Evolutionary conservation across 2,797 vertebrate genomes (phyloP).

Genomic region (Dallia pectoralis): DNA sequence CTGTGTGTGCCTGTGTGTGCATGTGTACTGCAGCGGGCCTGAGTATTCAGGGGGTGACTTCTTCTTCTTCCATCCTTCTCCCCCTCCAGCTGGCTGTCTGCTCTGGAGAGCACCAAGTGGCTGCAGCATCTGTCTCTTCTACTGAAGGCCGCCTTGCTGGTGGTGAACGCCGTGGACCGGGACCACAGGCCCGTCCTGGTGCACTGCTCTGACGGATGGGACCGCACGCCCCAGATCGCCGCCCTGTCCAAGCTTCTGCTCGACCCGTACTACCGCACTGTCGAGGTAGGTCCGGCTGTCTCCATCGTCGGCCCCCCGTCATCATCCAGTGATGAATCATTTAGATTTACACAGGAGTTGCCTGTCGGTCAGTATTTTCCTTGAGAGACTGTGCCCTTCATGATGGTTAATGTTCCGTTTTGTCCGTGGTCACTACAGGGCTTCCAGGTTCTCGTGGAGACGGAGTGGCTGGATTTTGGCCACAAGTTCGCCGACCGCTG

Average conservation of each 20-base stretch:
- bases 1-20: not conserved
- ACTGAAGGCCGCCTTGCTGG: constrained; percentile 89
- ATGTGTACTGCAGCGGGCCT: not conserved
- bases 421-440: constrained; percentile 67
- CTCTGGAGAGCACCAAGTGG: constrained; percentile 97
- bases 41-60: not conserved
- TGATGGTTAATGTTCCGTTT: not conserved
- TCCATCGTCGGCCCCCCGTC: constrained; percentile 5
- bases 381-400: not conserved
- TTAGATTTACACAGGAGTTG: not conserved
- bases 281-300: constrained; percentile 80
- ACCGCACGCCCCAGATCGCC: constrained; percentile 95
- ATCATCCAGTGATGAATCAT: not conserved
- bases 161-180: constrained; percentile 88
- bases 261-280: constrained; percentile 95
- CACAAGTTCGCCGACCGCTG: constrained; percentile 98
- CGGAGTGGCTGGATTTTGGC: constrained; percentile 96
- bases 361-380: not conserved
- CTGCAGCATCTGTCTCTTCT: constrained; percentile 95
- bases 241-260: constrained; percentile 93
- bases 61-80: constrained; percentile 14
- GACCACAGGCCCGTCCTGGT: constrained; percentile 92
- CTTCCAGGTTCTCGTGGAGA: constrained; percentile 97
- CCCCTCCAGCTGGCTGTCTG: constrained; percentile 90
- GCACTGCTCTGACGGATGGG: constrained; percentile 98